Base-by-base conservation (phyloP, 1,140 invertebrate genomes). In the Pseudobourletiella spinata region DNA sequence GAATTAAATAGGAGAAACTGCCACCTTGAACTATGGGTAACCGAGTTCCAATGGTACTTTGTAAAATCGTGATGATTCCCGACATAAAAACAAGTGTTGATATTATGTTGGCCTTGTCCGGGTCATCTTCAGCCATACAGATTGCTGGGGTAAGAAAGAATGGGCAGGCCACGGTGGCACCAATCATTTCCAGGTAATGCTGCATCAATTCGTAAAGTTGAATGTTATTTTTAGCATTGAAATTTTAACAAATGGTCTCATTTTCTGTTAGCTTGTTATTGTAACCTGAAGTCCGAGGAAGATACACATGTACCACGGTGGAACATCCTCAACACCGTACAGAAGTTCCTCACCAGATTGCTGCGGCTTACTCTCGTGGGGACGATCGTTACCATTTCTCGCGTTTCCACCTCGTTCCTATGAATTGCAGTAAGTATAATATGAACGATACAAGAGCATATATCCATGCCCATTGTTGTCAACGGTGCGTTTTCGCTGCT, bases 131-230 rank as follows among this genome's bases (percentile, higher is more conserved):
- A 28, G 78, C 79, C 82, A 94, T 90, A 73, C 90, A 93, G 1
- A 93, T 76, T 0, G 85, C 83, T 2, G 86, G 86, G 16, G 86
- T 85, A 30, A 93, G 73, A 39, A 94, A 85, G 67, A 91, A 88
- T 0, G 89, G 88, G 63, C 90, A 88, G 1, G 88, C 84, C 0
- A 92, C 86, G 25, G 89, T 90, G 0, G 86, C 87, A 0, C 88
- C 89, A 35, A 92, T 88, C 86, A 91, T 90, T 0, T 88, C 91
- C 60, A 92, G 74, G 72, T 91, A 92, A 73, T 92, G 89, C 85
- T 93, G 78, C 14, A 54, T n/a, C n/a, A n/a, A n/a, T n/a, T n/a
- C n/a, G n/a, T n/a, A n/a, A n/a, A n/a, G n/a, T n/a, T n/a, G n/a
- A n/a, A n/a, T n/a, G n/a, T n/a, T n/a, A n/a, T n/a, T n/a, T n/a